Evolutionary conservation across 2,888 invertebrate genomes (phyloP), one percentile per base, ranked within the genome.

Genomic region (Andricus quercusramuli): DNA sequence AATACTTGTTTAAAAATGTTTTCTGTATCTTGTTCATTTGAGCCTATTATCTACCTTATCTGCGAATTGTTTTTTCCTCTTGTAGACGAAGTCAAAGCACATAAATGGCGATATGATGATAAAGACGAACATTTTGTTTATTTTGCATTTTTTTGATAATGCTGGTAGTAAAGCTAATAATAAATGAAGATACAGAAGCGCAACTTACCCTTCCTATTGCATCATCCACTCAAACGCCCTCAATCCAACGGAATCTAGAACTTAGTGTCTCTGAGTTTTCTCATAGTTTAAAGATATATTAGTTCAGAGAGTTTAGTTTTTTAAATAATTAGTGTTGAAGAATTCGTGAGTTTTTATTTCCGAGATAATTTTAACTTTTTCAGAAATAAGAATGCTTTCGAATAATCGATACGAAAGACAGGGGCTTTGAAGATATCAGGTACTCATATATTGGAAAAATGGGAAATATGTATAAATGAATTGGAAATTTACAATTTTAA

Each of bases 191-290:
- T 56, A 56, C n/a, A 56, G n/a, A n/a, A 56, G 66, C 47, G 79
- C 44, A 74, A 64, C 3, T 29, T 29, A 56, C 4, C 11, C 25
- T 41, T 74, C 32, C 25, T 15, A 44, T 77, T 77, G 64, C 77
- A 77, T 64, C 77, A 77, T 64, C 44, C 64, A 13, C 15, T 68
- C n/a, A 62, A 77, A 17, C 11, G 41, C 6, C 25, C 62, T 77
- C 29, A 37, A 65, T 64, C 22, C n/a, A 25, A n/a, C 11, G n/a
- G 17, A 74, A 47, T 56, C 17, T n/a, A 74, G 41, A 66, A 66
- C n/a, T 11, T 41, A 66, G 41, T 66, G n/a, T 66, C 20, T n/a
- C 4, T 41, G 3, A 37, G 6, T 13, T 29, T 62, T 62, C 15
- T 29, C 22, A 17, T 25, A 15, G 3, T 62, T 29, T 29, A 5